phyloP scores from a whole-genome alignment of 2,113 vertebrate species.

The Tragelaphus scriptus region DNA sequence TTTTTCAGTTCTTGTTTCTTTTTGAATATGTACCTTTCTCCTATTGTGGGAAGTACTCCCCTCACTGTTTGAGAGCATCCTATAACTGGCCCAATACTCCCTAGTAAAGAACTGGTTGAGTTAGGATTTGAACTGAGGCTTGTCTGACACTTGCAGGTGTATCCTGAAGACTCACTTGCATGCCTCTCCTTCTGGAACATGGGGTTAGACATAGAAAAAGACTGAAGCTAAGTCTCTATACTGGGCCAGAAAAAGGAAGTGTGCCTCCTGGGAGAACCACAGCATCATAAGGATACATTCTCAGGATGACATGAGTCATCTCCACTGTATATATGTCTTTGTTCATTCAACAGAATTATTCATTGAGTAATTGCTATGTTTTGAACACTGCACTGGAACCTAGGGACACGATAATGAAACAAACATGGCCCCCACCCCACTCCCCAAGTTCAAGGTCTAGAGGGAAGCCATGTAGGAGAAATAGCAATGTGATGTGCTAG shows the following conservation, averaged over 20 bases:
- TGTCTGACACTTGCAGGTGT: background rate
- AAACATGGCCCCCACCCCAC: too few species aligned
- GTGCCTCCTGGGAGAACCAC: too few species aligned
- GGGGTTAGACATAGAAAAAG: background rate
- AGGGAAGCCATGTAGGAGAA: background rate
- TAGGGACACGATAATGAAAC: background rate
- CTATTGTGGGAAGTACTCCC: background rate
- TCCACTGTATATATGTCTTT: background rate
- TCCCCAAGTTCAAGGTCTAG: background rate
- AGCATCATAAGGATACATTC: background rate
- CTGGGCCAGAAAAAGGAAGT: background rate
- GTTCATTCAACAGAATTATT: background rate
- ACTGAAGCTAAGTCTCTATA: too few species aligned
- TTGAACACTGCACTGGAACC: background rate
- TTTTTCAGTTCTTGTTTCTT: background rate
- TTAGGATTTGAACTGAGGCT: background rate
- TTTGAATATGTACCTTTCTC: background rate
- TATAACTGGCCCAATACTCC: background rate
- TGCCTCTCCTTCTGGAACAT: background rate
- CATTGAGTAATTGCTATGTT: background rate
- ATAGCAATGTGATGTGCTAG: accelerated
- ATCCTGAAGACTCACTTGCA: too few species aligned
- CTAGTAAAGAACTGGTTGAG: background rate
- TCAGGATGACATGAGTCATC: background rate
- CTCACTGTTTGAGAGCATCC: background rate